Percentiles rank a stretch among this genome's conserved stretches.
Conservation (phyloP, 2,797 vertebrate genomes). For the Argyrosomus regius region DNA sequence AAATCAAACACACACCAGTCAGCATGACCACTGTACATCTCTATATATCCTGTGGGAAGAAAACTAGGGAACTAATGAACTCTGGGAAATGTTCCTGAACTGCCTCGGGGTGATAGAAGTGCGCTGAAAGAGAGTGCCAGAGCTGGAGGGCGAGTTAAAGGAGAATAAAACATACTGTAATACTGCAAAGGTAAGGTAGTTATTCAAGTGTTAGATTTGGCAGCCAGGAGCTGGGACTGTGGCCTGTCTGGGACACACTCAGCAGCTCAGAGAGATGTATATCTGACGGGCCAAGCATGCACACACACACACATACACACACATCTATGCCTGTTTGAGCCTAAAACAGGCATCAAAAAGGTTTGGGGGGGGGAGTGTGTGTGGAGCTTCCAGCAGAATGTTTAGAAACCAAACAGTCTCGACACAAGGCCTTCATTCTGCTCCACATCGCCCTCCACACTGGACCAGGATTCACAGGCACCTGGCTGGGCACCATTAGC, state of each 20-base stretch:
- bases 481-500: conserved; percentile 46
- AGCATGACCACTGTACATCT: conserved; percentile 57
- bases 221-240: conserved; percentile 60
- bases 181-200: conserved; percentile 68
- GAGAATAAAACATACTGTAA: conserved; percentile 77
- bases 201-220: conserved; percentile 74
- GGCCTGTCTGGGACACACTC: conserved; percentile 70
- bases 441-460: conserved; percentile 52
- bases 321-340: conserved; percentile 46
- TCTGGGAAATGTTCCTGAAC: conserved; percentile 76
- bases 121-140: conserved; percentile 54
- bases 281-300: conserved; percentile 65
- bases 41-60: conserved; percentile 64
- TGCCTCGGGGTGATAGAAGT: conserved; percentile 66
- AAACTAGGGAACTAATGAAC: conserved; percentile 70
- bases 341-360: conserved; percentile 66
- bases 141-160: conserved; percentile 60
- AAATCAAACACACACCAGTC: conserved; percentile 62
- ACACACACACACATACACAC: conserved; percentile 45
- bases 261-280: conserved; percentile 63
- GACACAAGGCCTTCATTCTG: conserved; percentile 75
- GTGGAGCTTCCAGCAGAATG: conserved; percentile 75
- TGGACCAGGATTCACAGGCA: conserved; percentile 56
- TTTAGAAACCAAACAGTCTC: conserved; percentile 76
- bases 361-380: conserved; percentile 38